Evolutionary conservation across 2,113 vertebrate genomes (phyloP), one percentile per base, ranked within the genome.

Genomic region (Crotalus viridis): DNA sequence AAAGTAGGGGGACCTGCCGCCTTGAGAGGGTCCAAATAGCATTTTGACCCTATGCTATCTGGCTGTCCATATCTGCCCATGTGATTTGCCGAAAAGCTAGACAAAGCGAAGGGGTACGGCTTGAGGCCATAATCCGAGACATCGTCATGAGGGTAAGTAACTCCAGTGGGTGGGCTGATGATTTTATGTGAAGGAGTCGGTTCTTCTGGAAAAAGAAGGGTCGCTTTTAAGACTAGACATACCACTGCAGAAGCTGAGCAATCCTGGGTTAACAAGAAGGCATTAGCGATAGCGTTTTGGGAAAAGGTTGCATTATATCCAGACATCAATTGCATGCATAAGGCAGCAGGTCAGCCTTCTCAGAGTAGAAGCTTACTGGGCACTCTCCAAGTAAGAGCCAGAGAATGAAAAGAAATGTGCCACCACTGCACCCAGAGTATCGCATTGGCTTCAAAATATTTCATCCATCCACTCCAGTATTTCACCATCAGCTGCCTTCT

Each of bases 201-300:
- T 97, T 99, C 99, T 99, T 99, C 99, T 99, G 97, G 96, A 98
- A 98, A 98, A 97, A 98, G 97, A 98, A 98, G 98, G 98, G 97
- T 97, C 97, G 98, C 96, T 97, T 97, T 98, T 98, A 98, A 97
- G 97, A 97, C 98, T 98, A 97, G 96, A 95, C 95, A 97, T 96
- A 97, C 85, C 96, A 97, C 95, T 97, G 97, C 96, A 94, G 22
- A 91, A 59, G 94, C 95, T 94, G 96, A 97, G 95, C 96, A 97
- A 97, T 97, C 95, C 92, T 4, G 97, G 97, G 93, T 95, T 95
- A 93, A 95, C 93, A 95, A 95, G 93, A 95, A 94, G 2, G 96
- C 96, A 93, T 90, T 90, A 90, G 92, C 92, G n/a, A 93, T 12
- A 93, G 92, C 54, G 92, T 48, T 59, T 90, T 90, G 90, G 81